These are phyloP conservation scores for Prunella himalayana DNA, from an alignment of 2,113 vertebrate genomes.

Conservation along the genomic window DNA sequence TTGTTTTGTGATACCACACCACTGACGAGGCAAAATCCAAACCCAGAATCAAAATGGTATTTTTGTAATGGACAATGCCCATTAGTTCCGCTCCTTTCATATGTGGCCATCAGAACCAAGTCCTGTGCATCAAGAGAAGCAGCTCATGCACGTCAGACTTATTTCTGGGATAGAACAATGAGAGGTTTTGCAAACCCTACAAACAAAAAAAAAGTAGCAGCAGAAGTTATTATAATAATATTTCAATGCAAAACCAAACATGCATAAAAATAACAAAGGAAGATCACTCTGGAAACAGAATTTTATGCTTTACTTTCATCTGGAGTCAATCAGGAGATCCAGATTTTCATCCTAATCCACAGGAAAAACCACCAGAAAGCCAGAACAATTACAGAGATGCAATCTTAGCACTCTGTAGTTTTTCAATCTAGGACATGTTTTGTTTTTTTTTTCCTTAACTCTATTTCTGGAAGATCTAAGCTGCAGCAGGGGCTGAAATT, in stretches of 20 bases:
- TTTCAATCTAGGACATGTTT: not conserved
- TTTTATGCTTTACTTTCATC: not conserved
- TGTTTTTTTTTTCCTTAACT: not conserved
- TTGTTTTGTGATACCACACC: not conserved
- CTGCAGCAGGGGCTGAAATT: not conserved
- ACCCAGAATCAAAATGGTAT: not conserved
- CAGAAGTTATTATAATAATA: not conserved
- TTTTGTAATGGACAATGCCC: slow-evolving; percentile 5
- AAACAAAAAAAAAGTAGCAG: not conserved
- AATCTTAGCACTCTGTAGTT: not conserved
- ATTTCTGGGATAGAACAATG: not conserved
- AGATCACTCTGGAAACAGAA: not conserved
- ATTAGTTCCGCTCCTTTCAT: not conserved
- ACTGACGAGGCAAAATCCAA: not conserved
- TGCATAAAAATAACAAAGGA: not conserved
- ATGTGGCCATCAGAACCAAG: not conserved
- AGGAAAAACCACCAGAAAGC: not conserved
- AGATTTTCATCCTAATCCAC: not conserved
- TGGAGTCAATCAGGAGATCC: not conserved
- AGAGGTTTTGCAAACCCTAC: not conserved
- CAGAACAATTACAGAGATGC: not conserved
- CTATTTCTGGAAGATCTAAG: not conserved
- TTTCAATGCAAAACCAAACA: not conserved
- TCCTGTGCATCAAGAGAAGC: not conserved
- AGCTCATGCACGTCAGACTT: not conserved